Evolutionary conservation across 2,888 invertebrate species (phyloP).

Genomic region (Diarsia rubi): DNA sequence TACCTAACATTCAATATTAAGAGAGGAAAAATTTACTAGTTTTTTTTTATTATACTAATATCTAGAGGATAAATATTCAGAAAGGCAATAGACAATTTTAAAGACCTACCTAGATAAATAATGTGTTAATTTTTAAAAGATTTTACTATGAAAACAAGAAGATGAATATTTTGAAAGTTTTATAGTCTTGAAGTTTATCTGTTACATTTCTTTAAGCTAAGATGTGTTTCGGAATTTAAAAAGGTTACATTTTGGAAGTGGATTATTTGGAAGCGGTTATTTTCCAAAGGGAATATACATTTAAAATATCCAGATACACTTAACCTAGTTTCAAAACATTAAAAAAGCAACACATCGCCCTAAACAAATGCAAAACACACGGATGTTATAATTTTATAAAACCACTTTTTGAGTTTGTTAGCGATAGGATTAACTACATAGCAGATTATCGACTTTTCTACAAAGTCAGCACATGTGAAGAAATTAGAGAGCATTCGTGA

Average conservation of each 20-base stretch:
- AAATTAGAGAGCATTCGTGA: slow-evolving; percentile 46
- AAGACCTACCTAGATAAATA: slow-evolving; percentile 64
- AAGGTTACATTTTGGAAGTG: slow-evolving; percentile 2
- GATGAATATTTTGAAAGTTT: background rate
- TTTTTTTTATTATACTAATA: slow-evolving; percentile 40
- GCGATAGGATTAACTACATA: background rate
- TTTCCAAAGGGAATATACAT: slow-evolving; percentile 6
- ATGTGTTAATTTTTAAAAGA: slow-evolving; percentile 23
- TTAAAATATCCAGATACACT: background rate
- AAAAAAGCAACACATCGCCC: slow-evolving; percentile 5
- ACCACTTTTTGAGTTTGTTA: background rate
- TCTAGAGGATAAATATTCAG: slow-evolving; percentile 48
- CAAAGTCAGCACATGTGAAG: slow-evolving; percentile 14
- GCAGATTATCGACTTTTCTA: slow-evolving; percentile 20
- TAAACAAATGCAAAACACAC: slow-evolving; percentile 4
- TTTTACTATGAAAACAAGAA: slow-evolving; percentile 29
- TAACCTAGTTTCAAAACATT: background rate
- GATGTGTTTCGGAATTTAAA: background rate
- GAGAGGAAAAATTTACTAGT: slow-evolving; percentile 56
- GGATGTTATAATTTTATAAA: background rate
- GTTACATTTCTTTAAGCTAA: background rate
- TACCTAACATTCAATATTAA: slow-evolving; percentile 62
- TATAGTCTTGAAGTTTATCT: background rate
- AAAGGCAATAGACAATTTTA: slow-evolving; percentile 65
- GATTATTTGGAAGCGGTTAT: background rate